A percentile compares a stretch with the other conserved stretches of the same genome.
Evolutionary conservation across 2,888 invertebrate genomes (phyloP).

Genomic region (Watsonalla binaria): DNA sequence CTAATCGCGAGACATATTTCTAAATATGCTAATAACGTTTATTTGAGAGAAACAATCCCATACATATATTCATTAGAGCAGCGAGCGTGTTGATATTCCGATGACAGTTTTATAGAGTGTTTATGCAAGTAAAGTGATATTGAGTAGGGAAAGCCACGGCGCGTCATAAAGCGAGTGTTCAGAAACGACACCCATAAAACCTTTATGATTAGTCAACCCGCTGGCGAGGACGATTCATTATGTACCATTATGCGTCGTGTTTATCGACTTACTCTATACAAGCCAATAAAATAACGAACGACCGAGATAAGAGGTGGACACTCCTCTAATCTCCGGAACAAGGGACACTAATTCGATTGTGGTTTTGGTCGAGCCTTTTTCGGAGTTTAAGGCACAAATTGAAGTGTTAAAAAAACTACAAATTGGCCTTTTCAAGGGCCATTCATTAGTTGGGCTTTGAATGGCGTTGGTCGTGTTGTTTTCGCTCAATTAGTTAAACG

Average conservation of each 20-base stretch:
- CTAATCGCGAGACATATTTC: not conserved
- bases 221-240: conserved; percentile 75
- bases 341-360: conserved; percentile 80
- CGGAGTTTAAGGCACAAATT: conserved; percentile 77
- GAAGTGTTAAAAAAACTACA: conserved; percentile 78
- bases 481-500: conserved; percentile 78
- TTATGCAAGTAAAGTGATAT: conserved; percentile 47
- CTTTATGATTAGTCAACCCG: conserved; percentile 76
- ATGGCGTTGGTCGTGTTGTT: conserved; percentile 72
- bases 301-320: conserved; percentile 76
- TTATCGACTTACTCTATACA: conserved; percentile 77
- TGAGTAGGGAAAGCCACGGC: conserved; percentile 25
- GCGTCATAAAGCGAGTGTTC: conserved; percentile 58
- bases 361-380: conserved; percentile 75
- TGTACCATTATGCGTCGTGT: conserved; percentile 76
- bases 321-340: conserved; percentile 78
- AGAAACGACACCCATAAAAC: conserved; percentile 70
- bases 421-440: conserved; percentile 72
- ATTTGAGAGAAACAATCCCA: not conserved
- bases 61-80: conserved; percentile 2
- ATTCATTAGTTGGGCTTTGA: conserved; percentile 74
- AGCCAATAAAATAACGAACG: conserved; percentile 79
- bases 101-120: conserved; percentile 40
- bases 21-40: not conserved
- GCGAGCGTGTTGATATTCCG: conserved; percentile 22